A percentile compares a stretch with the other conserved stretches of the same genome.
Conservation (phyloP, 2,888 invertebrate genomes). For the Stenolophus ochropezus region DNA sequence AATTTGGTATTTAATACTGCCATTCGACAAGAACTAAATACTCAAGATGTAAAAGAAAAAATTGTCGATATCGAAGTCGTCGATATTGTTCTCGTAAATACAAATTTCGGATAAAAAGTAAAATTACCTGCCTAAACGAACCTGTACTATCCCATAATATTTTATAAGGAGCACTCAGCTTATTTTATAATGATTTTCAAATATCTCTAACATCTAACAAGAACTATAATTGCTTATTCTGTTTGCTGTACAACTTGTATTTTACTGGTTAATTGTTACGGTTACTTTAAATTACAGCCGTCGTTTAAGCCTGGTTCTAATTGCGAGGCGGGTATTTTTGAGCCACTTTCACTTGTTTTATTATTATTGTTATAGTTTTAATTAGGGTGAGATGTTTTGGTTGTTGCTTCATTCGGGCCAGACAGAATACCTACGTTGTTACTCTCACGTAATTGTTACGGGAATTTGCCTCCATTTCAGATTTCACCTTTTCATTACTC, state of each 20-base stretch:
- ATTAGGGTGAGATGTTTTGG: slow-evolving; percentile 24
- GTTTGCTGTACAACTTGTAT: slow-evolving; percentile 43
- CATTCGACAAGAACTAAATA: too few species aligned
- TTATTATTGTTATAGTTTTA: slow-evolving; percentile 35
- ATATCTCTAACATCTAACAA: too few species aligned
- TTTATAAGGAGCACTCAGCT: too few species aligned
- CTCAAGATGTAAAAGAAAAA: too few species aligned
- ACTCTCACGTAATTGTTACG: slow-evolving; percentile 2
- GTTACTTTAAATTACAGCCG: slow-evolving; percentile 44
- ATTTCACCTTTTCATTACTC: neutral
- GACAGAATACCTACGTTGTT: neutral
- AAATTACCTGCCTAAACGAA: too few species aligned
- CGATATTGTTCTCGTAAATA: too few species aligned
- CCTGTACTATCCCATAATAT: too few species aligned
- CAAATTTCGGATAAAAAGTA: too few species aligned
- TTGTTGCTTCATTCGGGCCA: neutral
- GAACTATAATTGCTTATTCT: slow-evolving; percentile 26
- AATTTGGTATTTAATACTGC: too few species aligned
- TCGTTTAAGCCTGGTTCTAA: neutral
- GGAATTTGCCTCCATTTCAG: neutral
- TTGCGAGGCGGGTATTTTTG: neutral
- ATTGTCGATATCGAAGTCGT: too few species aligned
- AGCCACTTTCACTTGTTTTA: slow-evolving; percentile 20
- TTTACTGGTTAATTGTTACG: slow-evolving; percentile 43
- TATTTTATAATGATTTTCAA: too few species aligned